Conservation (phyloP, 2,113 vertebrate species). For the Dendrocopos noguchii region DNA sequence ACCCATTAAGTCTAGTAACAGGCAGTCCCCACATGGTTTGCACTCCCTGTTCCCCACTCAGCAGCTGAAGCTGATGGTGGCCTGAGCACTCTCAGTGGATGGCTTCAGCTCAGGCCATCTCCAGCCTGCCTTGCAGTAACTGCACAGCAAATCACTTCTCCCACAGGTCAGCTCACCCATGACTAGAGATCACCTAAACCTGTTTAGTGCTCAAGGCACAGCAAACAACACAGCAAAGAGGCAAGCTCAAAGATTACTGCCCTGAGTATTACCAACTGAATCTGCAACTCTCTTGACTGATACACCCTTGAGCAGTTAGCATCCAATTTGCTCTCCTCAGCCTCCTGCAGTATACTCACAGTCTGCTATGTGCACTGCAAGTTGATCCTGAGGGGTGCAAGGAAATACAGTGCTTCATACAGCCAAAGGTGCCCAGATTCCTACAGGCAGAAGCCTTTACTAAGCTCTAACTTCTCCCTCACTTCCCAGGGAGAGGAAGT, state of each 20-base stretch:
- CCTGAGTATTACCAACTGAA: background rate
- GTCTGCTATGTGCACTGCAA: background rate
- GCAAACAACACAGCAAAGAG: background rate
- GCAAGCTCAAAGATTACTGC: background rate
- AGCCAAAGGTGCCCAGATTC: background rate
- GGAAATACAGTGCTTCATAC: background rate
- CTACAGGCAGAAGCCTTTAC: background rate
- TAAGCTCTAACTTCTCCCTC: background rate
- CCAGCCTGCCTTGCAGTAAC: background rate
- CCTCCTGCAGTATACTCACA: background rate
- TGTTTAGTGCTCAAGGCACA: background rate
- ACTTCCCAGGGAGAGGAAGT: slow-evolving; percentile 41
- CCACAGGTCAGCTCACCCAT: background rate
- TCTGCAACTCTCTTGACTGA: background rate
- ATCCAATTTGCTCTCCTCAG: background rate
- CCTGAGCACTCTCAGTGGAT: background rate
- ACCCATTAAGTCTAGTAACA: background rate
- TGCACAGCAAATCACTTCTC: background rate
- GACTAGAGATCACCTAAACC: background rate
- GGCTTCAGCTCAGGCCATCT: background rate
- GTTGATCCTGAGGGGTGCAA: background rate
- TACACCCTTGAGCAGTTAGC: background rate
- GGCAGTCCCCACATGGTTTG: background rate
- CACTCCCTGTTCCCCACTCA: background rate
- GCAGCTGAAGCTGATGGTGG: background rate